Conservation (phyloP, 2,888 invertebrate genomes). For the Macaria liturata region DNA sequence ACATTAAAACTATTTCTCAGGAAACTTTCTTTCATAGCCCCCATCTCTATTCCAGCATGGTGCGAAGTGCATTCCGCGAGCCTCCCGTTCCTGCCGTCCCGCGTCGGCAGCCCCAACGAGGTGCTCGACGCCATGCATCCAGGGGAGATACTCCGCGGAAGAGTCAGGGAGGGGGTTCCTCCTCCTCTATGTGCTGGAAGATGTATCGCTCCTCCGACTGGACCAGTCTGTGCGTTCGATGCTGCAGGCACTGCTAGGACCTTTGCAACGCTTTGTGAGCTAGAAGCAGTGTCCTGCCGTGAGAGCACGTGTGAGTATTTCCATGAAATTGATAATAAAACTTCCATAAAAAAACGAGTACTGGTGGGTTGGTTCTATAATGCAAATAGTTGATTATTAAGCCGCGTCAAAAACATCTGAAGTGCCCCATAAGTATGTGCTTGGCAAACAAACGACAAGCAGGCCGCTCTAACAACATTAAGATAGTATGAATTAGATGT, state of each 20-base stretch:
- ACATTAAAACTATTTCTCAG: no score
- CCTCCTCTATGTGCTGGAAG: slow-evolving; percentile 70
- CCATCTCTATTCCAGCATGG: slow-evolving; percentile 57
- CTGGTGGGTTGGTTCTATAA: no score
- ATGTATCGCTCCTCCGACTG: slow-evolving; percentile 68
- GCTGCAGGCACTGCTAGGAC: slow-evolving; percentile 81
- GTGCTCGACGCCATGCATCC: slow-evolving; percentile 48
- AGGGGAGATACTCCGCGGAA: slow-evolving; percentile 49
- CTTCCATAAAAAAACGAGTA: no score
- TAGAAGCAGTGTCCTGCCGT: slow-evolving; percentile 81
- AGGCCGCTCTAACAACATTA: no score
- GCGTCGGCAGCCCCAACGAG: slow-evolving; percentile 54
- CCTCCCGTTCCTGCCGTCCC: slow-evolving; percentile 61
- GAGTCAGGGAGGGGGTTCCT: slow-evolving; percentile 70
- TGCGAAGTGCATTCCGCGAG: slow-evolving; percentile 59
- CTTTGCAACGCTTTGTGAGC: slow-evolving; percentile 82
- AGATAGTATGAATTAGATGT: no score
- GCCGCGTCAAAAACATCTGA: no score
- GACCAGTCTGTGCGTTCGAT: slow-evolving; percentile 84
- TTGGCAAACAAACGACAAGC: no score
- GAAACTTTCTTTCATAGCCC: no score
- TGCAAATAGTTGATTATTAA: no score
- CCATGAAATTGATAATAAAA: no score
- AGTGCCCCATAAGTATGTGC: no score
- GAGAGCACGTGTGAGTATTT: slow-evolving; percentile 81